These are phyloP conservation scores for Aphidius ervi DNA, from an alignment of 1,140 invertebrate genomes.

Conservation along the genomic window DNA sequence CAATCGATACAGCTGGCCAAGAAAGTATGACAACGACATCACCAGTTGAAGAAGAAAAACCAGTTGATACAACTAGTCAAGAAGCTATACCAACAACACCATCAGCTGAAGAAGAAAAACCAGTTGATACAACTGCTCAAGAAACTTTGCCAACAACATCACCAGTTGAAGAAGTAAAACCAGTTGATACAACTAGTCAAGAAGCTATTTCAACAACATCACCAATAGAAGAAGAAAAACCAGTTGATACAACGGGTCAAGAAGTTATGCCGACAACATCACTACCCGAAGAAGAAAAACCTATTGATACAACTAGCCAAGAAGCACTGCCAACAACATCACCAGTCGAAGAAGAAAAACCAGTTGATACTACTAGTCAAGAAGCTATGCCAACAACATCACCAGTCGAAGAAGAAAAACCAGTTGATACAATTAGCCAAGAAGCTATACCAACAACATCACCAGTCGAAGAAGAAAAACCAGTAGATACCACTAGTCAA, in stretches of 20 bases:
- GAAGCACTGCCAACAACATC: not conserved
- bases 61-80: not conserved
- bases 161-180: not conserved
- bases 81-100: not conserved
- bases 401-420: too few species aligned
- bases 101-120: slow-evolving; percentile 11
- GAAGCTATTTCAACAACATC: too few species aligned
- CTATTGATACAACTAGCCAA: slow-evolving; percentile 1
- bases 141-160: not conserved
- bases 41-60: slow-evolving; percentile 11
- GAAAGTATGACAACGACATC: not conserved
- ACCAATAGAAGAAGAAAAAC: too few species aligned
- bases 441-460: too few species aligned
- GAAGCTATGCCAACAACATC: too few species aligned
- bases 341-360: not conserved
- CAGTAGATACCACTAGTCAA: not conserved
- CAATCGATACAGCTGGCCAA: not conserved
- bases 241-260: too few species aligned
- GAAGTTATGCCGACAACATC: not conserved
- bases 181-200: not conserved
- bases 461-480: not conserved
- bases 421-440: too few species aligned
- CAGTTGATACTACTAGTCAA: not conserved
- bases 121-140: not conserved
- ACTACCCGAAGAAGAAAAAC: slow-evolving; percentile 3